Percentiles rank a stretch among this genome's conserved stretches.
phyloP scores from a whole-genome alignment of 2,888 invertebrate species.

The Drosophila buzzatii region DNA sequence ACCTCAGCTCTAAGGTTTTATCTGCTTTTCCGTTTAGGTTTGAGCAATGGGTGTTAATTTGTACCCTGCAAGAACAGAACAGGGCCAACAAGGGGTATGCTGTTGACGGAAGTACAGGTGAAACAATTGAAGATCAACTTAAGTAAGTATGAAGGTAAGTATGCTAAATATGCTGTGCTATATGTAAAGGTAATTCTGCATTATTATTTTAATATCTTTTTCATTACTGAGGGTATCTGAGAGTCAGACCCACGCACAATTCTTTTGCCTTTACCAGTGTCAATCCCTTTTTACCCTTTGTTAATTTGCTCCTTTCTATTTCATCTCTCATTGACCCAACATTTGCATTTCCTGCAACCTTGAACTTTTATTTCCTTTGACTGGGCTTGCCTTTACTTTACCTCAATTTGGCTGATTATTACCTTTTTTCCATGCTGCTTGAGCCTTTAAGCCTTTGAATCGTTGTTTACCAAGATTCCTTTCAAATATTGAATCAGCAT shows the following conservation, averaged over 20 bases:
- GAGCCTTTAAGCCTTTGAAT: constrained; percentile 8
- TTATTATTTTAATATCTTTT: no score
- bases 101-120: not conserved
- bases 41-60: not conserved
- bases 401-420: not conserved
- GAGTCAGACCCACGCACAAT: not conserved
- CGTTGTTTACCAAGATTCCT: not conserved
- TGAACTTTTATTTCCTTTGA: constrained; percentile 23
- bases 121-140: no score
- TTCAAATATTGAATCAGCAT: constrained; percentile 17
- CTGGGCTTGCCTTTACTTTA: not conserved
- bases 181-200: not conserved
- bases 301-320: not conserved
- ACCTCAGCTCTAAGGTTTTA: not conserved
- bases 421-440: not conserved
- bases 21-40: not conserved
- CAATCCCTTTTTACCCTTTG: not conserved
- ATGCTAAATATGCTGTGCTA: not conserved
- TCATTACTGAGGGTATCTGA: not conserved
- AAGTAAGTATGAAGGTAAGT: no score
- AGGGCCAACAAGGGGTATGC: not conserved
- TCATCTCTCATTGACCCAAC: not conserved
- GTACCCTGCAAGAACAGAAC: not conserved
- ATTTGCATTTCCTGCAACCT: constrained; percentile 21
- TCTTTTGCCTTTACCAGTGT: not conserved